Evolutionary conservation across 2,113 vertebrate species (phyloP).

Genomic region (Lasiurus cinereus): DNA sequence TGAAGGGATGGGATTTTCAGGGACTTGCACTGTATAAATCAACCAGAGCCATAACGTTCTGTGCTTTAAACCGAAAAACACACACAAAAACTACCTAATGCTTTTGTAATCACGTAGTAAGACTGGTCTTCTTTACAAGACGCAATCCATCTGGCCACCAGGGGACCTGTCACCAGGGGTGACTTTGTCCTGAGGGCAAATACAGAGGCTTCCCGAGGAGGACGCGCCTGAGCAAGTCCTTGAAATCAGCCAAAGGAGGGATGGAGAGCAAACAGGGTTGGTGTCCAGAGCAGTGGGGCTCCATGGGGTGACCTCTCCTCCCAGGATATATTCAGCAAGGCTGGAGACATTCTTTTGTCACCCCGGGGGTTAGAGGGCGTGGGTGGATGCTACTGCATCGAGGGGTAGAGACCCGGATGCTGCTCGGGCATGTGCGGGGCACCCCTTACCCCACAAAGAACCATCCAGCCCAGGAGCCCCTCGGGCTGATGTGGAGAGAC

Average conservation of each 20-base stretch:
- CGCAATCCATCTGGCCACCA: background rate
- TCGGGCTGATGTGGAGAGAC: background rate
- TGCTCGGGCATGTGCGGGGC: too few species aligned
- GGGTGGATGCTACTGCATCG: accelerated
- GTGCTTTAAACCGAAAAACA: background rate
- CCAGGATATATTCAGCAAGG: background rate
- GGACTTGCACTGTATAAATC: background rate
- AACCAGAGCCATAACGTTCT: background rate
- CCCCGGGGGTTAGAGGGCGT: accelerated
- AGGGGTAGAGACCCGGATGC: background rate
- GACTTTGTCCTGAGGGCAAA: background rate
- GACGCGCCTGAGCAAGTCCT: background rate
- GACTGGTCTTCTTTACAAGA: background rate
- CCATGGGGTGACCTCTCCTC: background rate
- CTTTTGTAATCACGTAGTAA: background rate
- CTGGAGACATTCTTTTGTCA: background rate
- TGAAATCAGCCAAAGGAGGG: background rate
- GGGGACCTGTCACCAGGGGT: background rate
- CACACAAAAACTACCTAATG: background rate
- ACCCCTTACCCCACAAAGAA: accelerated
- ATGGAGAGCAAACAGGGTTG: background rate
- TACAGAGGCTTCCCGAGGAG: background rate
- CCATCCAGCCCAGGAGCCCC: too few species aligned
- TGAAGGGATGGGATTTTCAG: background rate
- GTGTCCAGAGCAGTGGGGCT: background rate